Evolutionary conservation across 1,140 invertebrate genomes (phyloP).

Genomic region (Planococcus citri): DNA sequence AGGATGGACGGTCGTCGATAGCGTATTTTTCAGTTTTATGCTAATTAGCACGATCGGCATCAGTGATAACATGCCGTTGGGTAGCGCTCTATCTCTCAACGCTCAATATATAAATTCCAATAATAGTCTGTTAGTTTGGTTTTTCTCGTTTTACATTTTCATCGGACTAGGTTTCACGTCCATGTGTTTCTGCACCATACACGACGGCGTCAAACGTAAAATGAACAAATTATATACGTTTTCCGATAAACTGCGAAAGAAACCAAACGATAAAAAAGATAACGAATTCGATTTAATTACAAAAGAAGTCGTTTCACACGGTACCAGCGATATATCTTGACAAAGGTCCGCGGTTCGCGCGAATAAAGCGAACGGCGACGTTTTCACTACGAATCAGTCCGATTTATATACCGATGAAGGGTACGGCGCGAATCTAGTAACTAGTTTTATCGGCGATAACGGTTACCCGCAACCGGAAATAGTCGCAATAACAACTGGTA

Average conservation of each 20-base stretch:
- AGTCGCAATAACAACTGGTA: conserved; percentile 24
- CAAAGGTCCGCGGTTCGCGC: neutral
- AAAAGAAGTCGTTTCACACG: neutral
- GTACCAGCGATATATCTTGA: conserved; percentile 15
- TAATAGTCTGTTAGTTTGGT: conserved; percentile 59
- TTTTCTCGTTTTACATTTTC: conserved; percentile 89
- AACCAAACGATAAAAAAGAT: neutral
- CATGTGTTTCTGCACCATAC: conserved; percentile 95
- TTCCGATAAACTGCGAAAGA: neutral
- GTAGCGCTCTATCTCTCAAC: conserved; percentile 22
- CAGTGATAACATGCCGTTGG: conserved; percentile 38
- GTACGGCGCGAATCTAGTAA: neutral
- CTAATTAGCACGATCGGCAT: conserved; percentile 74
- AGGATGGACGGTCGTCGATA: conserved; percentile 62
- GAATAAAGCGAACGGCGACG: neutral
- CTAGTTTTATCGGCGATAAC: conserved; percentile 21
- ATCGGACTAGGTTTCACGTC: conserved; percentile 91
- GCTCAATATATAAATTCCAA: conserved; percentile 30
- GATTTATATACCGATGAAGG: neutral
- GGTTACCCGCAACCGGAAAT: conserved; percentile 25
- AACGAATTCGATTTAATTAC: neutral
- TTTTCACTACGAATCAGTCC: neutral
- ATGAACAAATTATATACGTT: conserved; percentile 29
- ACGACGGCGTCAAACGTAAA: conserved; percentile 40
- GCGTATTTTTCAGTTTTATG: conserved; percentile 91